Base-by-base conservation (phyloP, 2,797 vertebrate species). In the Adelosebastes latens region DNA sequence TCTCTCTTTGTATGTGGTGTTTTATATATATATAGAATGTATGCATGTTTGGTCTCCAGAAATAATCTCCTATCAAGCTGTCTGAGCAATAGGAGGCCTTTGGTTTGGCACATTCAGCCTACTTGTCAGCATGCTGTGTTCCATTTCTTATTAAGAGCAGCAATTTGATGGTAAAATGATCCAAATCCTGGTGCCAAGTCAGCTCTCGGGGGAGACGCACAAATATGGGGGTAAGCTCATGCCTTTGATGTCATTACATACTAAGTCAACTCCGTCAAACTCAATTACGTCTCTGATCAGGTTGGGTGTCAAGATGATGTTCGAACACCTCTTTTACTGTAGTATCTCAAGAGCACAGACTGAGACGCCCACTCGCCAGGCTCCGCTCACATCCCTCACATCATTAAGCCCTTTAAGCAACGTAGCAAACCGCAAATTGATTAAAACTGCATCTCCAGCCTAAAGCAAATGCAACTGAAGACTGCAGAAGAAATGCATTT, bases 261-360 rank as follows among this genome's bases (percentile, higher is more conserved):
- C 80, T 39, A 70, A 87, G 79, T 88, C 76, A 85, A 83, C 72
- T 89, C 34, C 86, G 85, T 91, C 86, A 94, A 93, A 93, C 85
- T 85, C 75, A 88, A 86, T 93, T 86, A 89, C 86, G 89, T 88
- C 72, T 86, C 69, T 77, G 84, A 90, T 90, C 80, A 82, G 68
- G 67, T 76, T 77, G 64, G 77, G 61, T 88, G 85, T 92, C 80
- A 89, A 75, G 85, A 85, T 69, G 13, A 88, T 86, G 75, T 81
- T 77, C 39, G 24, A 77, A 74, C 60, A 82, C 75, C 72, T 79
- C 53, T 85, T 83, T 84, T 77, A 74, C 77, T 76, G 79, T 81
- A 80, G 72, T 88, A 88, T 90, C 85, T 87, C 75, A 62, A 61
- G 68, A 77, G 80, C 68, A 68, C 78, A 82, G 82, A 61, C 77